Percentiles rank a stretch among this genome's conserved stretches.
Conservation (phyloP, 2,113 vertebrate genomes). For the Motacilla alba region DNA sequence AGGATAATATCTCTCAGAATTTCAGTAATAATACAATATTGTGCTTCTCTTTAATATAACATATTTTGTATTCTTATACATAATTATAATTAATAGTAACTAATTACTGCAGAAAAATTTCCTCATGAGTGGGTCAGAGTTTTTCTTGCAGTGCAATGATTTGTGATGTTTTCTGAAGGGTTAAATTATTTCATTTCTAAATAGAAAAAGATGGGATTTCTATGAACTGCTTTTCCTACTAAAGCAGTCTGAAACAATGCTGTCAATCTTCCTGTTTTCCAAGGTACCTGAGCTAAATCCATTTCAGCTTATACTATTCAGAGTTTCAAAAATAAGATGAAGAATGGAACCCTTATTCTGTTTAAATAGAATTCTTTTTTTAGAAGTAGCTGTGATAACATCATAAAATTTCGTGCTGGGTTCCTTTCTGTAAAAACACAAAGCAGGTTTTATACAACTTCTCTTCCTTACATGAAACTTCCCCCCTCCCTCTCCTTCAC, state of each 20-base stretch:
- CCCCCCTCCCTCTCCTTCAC: neutral
- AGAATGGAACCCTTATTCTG: neutral
- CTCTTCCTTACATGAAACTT: neutral
- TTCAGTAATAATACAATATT: neutral
- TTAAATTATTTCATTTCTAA: neutral
- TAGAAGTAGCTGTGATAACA: conserved; percentile 9
- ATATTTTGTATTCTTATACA: neutral
- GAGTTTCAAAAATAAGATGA: neutral
- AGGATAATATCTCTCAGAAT: neutral
- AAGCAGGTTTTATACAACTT: conserved; percentile 7
- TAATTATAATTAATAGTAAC: neutral
- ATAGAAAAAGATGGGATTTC: neutral
- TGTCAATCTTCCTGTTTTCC: neutral
- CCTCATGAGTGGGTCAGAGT: neutral
- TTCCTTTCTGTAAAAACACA: conserved; percentile 39
- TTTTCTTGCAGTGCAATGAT: neutral
- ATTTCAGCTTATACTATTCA: neutral
- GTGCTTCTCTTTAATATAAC: neutral
- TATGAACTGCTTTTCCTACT: neutral
- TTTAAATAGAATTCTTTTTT: conserved; percentile 13
- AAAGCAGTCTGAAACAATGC: neutral
- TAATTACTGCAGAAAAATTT: neutral
- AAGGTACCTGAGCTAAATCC: neutral
- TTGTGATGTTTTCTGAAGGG: neutral
- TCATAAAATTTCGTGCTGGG: conserved; percentile 16